Percentiles rank a stretch among this genome's conserved stretches.
phyloP scores from a whole-genome alignment of 2,888 invertebrate genomes.

The Habrosyne pyritoides region DNA sequence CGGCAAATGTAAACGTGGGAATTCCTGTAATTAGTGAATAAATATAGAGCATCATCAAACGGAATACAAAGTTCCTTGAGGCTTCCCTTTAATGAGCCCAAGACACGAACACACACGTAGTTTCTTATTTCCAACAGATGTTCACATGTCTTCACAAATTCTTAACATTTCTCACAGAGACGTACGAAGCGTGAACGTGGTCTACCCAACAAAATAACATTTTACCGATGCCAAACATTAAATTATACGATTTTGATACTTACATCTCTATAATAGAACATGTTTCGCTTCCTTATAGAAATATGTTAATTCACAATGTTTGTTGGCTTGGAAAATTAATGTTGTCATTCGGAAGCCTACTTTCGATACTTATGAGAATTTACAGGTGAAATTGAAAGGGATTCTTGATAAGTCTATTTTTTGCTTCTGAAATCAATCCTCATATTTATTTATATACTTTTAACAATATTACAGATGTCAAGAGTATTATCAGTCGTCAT shows the following conservation, averaged over 20 bases:
- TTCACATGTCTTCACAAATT: constrained; percentile 51
- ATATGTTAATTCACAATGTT: constrained; percentile 17
- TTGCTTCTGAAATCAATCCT: constrained; percentile 32
- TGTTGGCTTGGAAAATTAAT: constrained; percentile 54
- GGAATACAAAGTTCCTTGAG: constrained; percentile 18
- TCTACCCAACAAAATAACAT: constrained; percentile 26
- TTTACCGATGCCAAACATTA: constrained; percentile 16
- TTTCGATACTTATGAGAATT: constrained; percentile 47
- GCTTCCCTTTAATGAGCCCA: constrained; percentile 24
- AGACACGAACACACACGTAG: constrained; percentile 12
- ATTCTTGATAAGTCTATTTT: constrained; percentile 29
- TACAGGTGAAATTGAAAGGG: constrained; percentile 38
- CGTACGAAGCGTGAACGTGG: constrained; percentile 45
- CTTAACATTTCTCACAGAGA: constrained; percentile 49
- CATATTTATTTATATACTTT: constrained; percentile 13
- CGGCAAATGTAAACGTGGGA: constrained; percentile 13
- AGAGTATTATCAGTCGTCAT: not conserved
- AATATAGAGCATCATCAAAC: constrained; percentile 23
- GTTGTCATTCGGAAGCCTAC: constrained; percentile 49
- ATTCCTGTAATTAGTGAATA: constrained; percentile 27
- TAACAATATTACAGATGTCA: not conserved
- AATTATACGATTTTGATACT: constrained; percentile 22
- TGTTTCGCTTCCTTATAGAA: not conserved
- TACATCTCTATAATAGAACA: constrained; percentile 22
- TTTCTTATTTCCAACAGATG: constrained; percentile 14